Evolutionary conservation across 1,140 invertebrate genomes (phyloP), one percentile per base, ranked within the genome.

Genomic region (Trichogramma pretiosum): DNA sequence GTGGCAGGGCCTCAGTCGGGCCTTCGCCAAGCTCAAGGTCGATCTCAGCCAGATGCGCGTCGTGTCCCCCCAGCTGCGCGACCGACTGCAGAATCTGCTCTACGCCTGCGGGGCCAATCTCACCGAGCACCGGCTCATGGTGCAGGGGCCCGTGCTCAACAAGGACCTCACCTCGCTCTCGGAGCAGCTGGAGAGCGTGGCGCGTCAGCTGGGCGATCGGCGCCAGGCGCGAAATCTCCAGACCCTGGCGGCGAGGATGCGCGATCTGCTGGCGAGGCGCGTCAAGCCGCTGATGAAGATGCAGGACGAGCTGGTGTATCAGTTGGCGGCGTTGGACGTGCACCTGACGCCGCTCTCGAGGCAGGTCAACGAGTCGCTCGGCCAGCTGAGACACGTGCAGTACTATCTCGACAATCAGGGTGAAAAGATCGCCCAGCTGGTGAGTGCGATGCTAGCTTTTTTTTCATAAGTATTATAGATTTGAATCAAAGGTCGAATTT

Each of bases 381-480:
- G 78, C 30, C 82, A 85, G 60, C 73, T 87, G 14, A 82, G 82
- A 53, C 83, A 77, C 3, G 80, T 85, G 23, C 84, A 87, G 58
- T 82, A 79, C 57, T 85, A 83, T 59, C 75, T 87, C 28, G 78
- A 84, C 56, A 82, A 80, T 56, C 80, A 84, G 58, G 82, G 81
- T 4, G 76, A 77, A n/a, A 75, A 79, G 47, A 84, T 86, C 44
- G 82, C 81, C 46, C 72, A 79, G 54, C 72, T 78, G 68, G 79
- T 79, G 63, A 55, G 59, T 58, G 49, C 35, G 26, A n/a, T n/a
- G n/a, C n/a, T n/a, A n/a, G n/a, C n/a, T n/a, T n/a, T n/a, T n/a
- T n/a, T 50, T 40, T 35, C 40, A 39, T 45, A 46, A 40, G 38
- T 39, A n/a, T 18, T 21, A 50, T 1, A 30, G 2, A 22, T 28